A percentile compares a stretch with the other conserved stretches of the same genome.
Conservation (phyloP, 2,797 vertebrate genomes). For the Crocidura indochinensis region DNA sequence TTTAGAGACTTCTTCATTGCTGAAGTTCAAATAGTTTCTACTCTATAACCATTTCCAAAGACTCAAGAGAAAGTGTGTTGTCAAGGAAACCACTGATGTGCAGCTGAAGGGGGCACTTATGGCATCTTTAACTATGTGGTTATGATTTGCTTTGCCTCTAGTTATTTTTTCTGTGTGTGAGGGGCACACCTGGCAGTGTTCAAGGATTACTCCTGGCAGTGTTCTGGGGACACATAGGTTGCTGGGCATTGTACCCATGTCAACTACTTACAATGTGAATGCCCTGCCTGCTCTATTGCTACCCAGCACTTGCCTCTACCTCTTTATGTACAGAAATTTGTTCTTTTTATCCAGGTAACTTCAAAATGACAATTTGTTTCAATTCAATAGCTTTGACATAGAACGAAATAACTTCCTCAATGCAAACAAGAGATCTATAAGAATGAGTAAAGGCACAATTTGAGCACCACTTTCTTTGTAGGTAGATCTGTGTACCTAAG, state of each 20-base stretch:
- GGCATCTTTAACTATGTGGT: not conserved
- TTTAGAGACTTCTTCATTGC: conserved; percentile 53
- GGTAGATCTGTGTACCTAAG: not conserved
- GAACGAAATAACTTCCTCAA: conserved; percentile 21
- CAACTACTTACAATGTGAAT: no score
- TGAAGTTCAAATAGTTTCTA: conserved; percentile 60
- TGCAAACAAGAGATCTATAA: not conserved
- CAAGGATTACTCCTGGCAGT: no score
- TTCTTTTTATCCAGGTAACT: not conserved
- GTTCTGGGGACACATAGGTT: no score
- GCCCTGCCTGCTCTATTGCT: no score
- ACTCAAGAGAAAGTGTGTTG: conserved; percentile 71
- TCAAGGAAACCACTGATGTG: conserved; percentile 64
- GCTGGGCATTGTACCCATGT: no score
- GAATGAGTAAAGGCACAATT: not conserved
- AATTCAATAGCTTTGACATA: not conserved
- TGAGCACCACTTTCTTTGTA: not conserved
- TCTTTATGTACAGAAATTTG: not conserved
- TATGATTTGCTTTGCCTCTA: not conserved
- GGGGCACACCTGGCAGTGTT: no score
- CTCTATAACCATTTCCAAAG: conserved; percentile 56
- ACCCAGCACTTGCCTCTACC: not conserved
- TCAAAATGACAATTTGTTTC: not conserved
- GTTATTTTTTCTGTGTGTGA: no score
- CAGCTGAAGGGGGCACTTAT: not conserved